Evolutionary conservation across 2,888 invertebrate species (phyloP).

Genomic region (Drosophila prostipennis): DNA sequence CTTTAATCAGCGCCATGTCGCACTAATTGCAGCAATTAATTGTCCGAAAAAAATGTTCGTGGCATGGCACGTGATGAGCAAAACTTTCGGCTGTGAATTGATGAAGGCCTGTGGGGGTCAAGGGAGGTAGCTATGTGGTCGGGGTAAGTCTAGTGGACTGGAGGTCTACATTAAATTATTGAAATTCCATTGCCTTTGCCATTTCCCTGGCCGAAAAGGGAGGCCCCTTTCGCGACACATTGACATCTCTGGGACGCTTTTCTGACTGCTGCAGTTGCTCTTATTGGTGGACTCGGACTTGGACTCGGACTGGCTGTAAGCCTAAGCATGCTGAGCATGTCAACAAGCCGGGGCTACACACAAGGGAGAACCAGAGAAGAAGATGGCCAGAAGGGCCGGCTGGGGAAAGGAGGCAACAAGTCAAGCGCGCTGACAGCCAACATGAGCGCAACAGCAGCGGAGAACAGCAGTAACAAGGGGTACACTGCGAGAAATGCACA

Average conservation of each 20-base stretch:
- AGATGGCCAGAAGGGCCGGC: slow-evolving; percentile 12
- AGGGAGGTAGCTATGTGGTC: background rate
- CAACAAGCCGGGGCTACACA: slow-evolving; percentile 63
- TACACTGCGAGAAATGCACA: background rate
- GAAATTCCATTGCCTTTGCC: slow-evolving; percentile 18
- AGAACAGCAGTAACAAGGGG: slow-evolving; percentile 40
- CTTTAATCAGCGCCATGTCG: slow-evolving; percentile 74
- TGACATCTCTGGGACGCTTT: slow-evolving; percentile 63
- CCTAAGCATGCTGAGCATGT: slow-evolving; percentile 81
- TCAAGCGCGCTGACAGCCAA: slow-evolving; percentile 77
- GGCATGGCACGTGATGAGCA: slow-evolving; percentile 24
- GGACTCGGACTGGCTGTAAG: slow-evolving; percentile 49
- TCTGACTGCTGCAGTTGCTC: slow-evolving; percentile 24
- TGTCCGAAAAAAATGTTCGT: slow-evolving; percentile 45
- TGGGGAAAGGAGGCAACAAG: slow-evolving; percentile 55
- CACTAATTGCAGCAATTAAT: slow-evolving; percentile 76
- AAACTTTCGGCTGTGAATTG: slow-evolving; percentile 22
- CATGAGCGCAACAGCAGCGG: slow-evolving; percentile 74
- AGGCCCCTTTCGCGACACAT: slow-evolving; percentile 54
- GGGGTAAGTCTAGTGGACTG: background rate
- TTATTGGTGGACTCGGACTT: slow-evolving; percentile 4
- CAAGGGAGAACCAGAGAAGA: slow-evolving; percentile 5
- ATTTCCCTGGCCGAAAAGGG: slow-evolving; percentile 12
- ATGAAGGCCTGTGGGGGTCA: background rate
- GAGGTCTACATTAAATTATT: slow-evolving; percentile 14